phyloP scores from a whole-genome alignment of 1,140 invertebrate species.

The Choristoneura fumiferana region DNA sequence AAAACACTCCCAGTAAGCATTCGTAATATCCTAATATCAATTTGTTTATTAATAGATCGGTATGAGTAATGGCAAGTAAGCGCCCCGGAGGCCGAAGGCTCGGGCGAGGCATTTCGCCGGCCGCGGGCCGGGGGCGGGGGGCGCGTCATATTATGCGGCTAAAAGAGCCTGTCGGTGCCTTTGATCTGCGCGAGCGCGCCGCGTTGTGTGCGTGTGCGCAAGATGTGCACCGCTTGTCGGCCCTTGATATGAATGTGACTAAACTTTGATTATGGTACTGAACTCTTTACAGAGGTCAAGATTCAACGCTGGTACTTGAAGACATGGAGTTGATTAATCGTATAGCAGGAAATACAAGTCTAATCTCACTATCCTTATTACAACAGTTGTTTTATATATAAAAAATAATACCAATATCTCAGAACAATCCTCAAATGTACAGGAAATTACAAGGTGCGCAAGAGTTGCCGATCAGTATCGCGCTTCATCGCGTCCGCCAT shows the following conservation, averaged over 20 bases:
- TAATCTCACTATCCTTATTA: neutral
- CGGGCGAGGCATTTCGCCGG: slow-evolving; percentile 48
- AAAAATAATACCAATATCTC: neutral
- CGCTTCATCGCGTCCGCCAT: slow-evolving; percentile 49
- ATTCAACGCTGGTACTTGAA: slow-evolving; percentile 32
- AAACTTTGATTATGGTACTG: slow-evolving; percentile 74
- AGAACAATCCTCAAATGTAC: slow-evolving; percentile 28
- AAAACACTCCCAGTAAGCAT: slow-evolving; percentile 41
- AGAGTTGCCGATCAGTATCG: slow-evolving; percentile 51
- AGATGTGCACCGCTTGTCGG: slow-evolving; percentile 64
- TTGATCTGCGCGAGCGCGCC: slow-evolving; percentile 64
- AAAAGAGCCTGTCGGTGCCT: slow-evolving; percentile 77
- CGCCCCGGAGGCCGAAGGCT: slow-evolving; percentile 52
- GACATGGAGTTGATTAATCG: slow-evolving; percentile 3
- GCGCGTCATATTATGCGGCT: slow-evolving; percentile 76
- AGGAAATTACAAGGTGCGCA: slow-evolving; percentile 59
- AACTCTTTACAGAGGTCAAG: slow-evolving; percentile 68
- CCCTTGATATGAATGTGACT: slow-evolving; percentile 73
- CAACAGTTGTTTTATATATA: neutral
- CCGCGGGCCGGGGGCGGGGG: slow-evolving; percentile 54
- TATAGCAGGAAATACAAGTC: neutral
- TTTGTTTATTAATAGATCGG: slow-evolving; percentile 76
- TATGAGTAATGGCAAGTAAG: slow-evolving; percentile 73
- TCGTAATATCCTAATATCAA: slow-evolving; percentile 70
- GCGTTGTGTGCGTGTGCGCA: slow-evolving; percentile 52